phyloP scores from a whole-genome alignment of 2,797 vertebrate genomes.

The Schizopygopsis pylzovi region DNA sequence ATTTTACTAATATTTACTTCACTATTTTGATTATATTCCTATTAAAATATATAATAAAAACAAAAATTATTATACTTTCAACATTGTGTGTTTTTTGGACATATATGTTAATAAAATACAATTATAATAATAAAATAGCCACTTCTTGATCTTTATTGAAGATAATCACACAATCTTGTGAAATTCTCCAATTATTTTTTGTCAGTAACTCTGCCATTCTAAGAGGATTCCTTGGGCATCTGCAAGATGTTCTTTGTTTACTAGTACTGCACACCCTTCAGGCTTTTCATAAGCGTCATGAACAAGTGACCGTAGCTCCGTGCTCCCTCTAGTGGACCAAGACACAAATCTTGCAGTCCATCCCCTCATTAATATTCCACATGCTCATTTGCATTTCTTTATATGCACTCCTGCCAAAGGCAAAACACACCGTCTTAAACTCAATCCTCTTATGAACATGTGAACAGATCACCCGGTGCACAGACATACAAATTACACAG shows the following conservation, averaged over 20 bases:
- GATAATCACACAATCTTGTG: not conserved
- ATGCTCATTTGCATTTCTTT: conserved; percentile 31
- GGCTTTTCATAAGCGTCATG: not conserved
- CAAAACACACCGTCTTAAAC: conserved; percentile 30
- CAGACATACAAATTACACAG: conserved; percentile 26
- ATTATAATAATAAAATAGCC: not conserved
- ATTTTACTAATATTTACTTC: not conserved
- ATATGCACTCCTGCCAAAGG: not conserved
- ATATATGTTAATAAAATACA: not conserved
- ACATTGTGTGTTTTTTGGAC: too few species aligned
- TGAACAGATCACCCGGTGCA: not conserved
- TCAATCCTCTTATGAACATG: conserved; percentile 14
- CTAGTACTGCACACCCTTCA: conserved; percentile 17
- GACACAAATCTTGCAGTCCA: conserved; percentile 46
- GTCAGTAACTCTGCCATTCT: not conserved
- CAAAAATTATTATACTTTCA: too few species aligned
- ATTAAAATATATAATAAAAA: too few species aligned
- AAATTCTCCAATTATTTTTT: not conserved
- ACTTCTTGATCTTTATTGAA: not conserved
- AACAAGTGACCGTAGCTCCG: conserved; percentile 57
- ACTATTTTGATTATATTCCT: not conserved
- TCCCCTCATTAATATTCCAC: conserved; percentile 12
- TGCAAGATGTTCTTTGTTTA: conserved; percentile 18
- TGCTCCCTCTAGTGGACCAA: conserved; percentile 76
- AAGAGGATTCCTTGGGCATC: not conserved